phyloP scores from a whole-genome alignment of 2,113 vertebrate species.

The Callaeas wilsoni region DNA sequence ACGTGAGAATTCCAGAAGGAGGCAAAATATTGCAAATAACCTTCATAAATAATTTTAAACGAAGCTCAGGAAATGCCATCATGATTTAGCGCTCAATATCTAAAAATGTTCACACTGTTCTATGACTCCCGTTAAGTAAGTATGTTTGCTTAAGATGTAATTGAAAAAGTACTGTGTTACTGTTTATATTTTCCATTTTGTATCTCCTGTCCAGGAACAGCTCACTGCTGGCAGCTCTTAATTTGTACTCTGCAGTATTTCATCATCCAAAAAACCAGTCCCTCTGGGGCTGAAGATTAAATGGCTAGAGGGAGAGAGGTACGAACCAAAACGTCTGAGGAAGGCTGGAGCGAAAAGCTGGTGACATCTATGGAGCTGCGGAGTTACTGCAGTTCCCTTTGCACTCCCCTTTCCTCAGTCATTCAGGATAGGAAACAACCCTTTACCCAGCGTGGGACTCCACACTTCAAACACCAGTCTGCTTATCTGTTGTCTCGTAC shows the following conservation, averaged over 20 bases:
- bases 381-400: slow-evolving; percentile 15
- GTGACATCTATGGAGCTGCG: slow-evolving; percentile 22
- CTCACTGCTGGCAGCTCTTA: background rate
- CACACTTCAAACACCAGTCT: background rate
- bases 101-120: background rate
- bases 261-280: background rate
- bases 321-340: background rate
- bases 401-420: background rate
- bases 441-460: background rate
- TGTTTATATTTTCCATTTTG: background rate
- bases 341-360: background rate
- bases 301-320: background rate
- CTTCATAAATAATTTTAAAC: slow-evolving; percentile 23
- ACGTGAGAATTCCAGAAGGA: background rate
- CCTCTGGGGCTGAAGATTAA: background rate
- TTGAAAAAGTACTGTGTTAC: background rate
- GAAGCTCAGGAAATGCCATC: slow-evolving; percentile 25
- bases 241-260: background rate
- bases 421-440: background rate
- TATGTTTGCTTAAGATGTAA: slow-evolving; percentile 9
- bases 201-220: background rate
- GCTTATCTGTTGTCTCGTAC: background rate
- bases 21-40: background rate
- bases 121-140: background rate
- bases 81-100: background rate